These are phyloP conservation scores for Nomia melanderi DNA, from an alignment of 1,140 invertebrate species.

Conservation along the genomic window DNA sequence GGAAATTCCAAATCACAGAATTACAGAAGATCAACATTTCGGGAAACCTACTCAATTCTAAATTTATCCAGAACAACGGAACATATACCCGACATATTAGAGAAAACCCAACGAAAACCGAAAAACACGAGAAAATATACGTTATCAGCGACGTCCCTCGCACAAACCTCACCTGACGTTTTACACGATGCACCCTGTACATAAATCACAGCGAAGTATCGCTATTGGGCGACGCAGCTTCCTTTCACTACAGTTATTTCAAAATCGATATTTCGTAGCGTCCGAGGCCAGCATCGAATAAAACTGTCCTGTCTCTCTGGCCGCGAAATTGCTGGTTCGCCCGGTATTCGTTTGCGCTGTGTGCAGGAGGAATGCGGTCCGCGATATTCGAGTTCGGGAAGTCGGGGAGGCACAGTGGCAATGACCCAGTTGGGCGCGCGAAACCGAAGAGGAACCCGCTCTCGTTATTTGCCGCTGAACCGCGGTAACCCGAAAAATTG, in stretches of 20 bases:
- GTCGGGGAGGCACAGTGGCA: conserved; percentile 18
- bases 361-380: background rate
- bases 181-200: no score
- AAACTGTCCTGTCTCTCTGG: background rate
- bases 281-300: background rate
- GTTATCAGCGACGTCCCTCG: no score
- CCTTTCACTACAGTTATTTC: background rate
- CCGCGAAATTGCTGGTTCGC: background rate
- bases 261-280: background rate
- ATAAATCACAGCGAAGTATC: no score
- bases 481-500: conserved; percentile 40
- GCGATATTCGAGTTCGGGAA: conserved; percentile 31
- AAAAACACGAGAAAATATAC: no score
- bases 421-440: conserved; percentile 39
- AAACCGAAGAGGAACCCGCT: conserved; percentile 25
- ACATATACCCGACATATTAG: no score
- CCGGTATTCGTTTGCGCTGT: background rate
- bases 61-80: no score
- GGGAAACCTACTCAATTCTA: no score
- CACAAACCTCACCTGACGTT: no score
- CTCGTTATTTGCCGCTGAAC: conserved; percentile 4
- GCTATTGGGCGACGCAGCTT: background rate
- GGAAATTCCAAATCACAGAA: no score
- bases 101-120: no score
- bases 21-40: no score